phyloP scores from a whole-genome alignment of 1,140 invertebrate genomes.

The Lepidostoma basale region DNA sequence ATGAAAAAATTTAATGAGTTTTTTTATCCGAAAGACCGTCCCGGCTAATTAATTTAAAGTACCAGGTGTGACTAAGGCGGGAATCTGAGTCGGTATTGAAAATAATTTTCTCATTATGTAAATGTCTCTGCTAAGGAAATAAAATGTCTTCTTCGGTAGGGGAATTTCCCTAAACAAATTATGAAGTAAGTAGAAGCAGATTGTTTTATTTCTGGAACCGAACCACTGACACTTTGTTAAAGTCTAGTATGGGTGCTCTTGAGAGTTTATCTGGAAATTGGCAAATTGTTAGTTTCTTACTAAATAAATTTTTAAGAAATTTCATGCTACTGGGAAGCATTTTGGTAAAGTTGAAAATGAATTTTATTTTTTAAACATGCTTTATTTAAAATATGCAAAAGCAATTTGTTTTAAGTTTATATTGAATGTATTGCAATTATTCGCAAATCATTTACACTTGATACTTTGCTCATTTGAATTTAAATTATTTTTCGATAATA shows the following conservation, averaged over 20 bases:
- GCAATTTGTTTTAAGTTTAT: no score
- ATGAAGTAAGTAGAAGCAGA: not conserved
- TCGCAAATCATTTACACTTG: no score
- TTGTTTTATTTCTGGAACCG: not conserved
- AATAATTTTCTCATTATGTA: slow-evolving; percentile 31
- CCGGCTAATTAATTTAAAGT: slow-evolving; percentile 42
- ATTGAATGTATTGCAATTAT: no score
- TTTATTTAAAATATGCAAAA: not conserved
- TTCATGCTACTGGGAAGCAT: not conserved
- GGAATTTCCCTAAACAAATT: slow-evolving; percentile 20
- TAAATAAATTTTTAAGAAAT: not conserved
- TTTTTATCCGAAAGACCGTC: slow-evolving; percentile 40
- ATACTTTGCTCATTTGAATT: no score
- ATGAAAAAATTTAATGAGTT: slow-evolving; percentile 44
- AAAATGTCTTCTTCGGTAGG: slow-evolving; percentile 22
- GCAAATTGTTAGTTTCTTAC: not conserved
- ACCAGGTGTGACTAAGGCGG: slow-evolving; percentile 43
- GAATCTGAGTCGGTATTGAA: slow-evolving; percentile 29
- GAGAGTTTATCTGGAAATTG: not conserved
- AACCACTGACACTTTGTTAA: not conserved
- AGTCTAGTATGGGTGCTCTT: not conserved
- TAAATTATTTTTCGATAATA: no score
- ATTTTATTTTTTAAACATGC: not conserved
- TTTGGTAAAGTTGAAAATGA: not conserved
- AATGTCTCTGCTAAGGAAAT: slow-evolving; percentile 27